Conservation (phyloP, 2,113 vertebrate genomes). For the Clarias macrocephalus region DNA sequence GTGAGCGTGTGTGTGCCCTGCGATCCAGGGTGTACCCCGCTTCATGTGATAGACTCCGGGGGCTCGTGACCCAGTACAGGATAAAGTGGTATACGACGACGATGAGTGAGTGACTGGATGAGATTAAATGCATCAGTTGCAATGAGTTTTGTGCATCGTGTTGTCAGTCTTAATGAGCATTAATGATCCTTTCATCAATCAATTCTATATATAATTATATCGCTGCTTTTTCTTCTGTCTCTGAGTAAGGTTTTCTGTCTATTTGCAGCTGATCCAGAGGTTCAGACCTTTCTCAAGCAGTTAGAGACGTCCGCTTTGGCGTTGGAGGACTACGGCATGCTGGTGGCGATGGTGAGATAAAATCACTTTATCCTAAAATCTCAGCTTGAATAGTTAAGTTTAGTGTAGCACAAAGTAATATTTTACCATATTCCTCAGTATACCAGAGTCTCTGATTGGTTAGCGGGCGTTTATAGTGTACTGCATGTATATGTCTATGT, state of each 20-base stretch:
- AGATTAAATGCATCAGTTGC: neutral
- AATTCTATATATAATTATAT: neutral
- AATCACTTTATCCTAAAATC: neutral
- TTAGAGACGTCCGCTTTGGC: constrained; percentile 78
- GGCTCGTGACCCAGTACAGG: too few relatives aligned
- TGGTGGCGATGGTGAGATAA: constrained; percentile 82
- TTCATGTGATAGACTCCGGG: too few relatives aligned
- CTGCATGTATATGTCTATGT: neutral
- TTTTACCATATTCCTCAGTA: neutral
- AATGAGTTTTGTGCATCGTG: neutral
- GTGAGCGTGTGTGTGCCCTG: too few relatives aligned
- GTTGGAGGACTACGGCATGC: constrained; percentile 87
- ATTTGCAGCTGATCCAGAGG: constrained; percentile 74
- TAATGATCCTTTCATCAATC: neutral
- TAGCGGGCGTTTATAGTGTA: neutral
- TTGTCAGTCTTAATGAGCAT: neutral
- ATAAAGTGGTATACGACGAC: too few relatives aligned
- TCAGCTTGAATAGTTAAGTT: neutral
- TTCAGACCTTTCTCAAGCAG: constrained; percentile 82
- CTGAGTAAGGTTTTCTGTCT: neutral
- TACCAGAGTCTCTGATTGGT: neutral
- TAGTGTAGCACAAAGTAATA: neutral
- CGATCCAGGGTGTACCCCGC: too few relatives aligned
- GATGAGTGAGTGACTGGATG: too few relatives aligned
- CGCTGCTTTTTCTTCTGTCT: neutral